Percentiles rank a stretch among this genome's conserved stretches.
phyloP scores from a whole-genome alignment of 2,888 invertebrate genomes.

The Ennomos erosarius region DNA sequence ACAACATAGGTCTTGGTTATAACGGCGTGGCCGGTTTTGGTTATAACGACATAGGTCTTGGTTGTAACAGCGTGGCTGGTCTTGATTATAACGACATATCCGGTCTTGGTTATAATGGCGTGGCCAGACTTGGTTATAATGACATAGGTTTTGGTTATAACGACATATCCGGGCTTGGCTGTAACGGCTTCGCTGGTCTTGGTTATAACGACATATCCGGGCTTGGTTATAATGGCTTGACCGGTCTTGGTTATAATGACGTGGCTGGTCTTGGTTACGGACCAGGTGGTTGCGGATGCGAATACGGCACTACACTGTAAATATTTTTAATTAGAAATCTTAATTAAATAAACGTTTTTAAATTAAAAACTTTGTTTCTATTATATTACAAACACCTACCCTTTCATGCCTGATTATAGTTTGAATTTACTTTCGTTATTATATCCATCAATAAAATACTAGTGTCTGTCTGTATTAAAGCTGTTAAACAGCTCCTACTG shows the following conservation, averaged over 20 bases:
- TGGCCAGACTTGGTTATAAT: slow-evolving; percentile 26
- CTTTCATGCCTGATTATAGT: no score
- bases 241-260: slow-evolving; percentile 18
- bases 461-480: no score
- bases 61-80: slow-evolving; percentile 19
- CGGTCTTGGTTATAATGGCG: slow-evolving; percentile 4
- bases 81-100: slow-evolving; percentile 25
- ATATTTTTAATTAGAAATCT: background rate
- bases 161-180: slow-evolving; percentile 31
- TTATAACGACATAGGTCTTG: slow-evolving; percentile 27
- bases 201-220: slow-evolving; percentile 28
- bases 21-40: slow-evolving; percentile 25
- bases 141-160: slow-evolving; percentile 31
- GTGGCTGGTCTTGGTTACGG: slow-evolving; percentile 19
- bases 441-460: no score
- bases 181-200: slow-evolving; percentile 15
- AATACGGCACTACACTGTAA: slow-evolving; percentile 15
- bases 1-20: no score
- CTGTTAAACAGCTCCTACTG: no score
- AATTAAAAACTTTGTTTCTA: no score
- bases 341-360: no score
- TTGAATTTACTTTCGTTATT: no score
- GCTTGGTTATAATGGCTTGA: slow-evolving; percentile 3
- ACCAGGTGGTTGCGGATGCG: slow-evolving; percentile 19
- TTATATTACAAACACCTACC: no score